Evolutionary conservation across 2,888 invertebrate species (phyloP).

Genomic region (Polylopha cassiicola): DNA sequence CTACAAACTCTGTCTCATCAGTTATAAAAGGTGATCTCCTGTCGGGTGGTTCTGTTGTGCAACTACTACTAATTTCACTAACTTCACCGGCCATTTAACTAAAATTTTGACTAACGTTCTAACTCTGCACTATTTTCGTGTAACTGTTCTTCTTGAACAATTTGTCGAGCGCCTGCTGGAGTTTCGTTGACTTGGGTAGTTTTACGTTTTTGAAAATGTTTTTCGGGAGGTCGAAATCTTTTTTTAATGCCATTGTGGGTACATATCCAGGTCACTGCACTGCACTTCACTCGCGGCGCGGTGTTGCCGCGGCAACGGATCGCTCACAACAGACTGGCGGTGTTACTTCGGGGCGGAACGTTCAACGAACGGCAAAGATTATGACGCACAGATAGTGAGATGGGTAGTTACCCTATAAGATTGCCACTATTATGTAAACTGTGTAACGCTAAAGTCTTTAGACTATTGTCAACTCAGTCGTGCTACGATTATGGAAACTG

Average conservation of each 20-base stretch:
- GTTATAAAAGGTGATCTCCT: constrained; percentile 58
- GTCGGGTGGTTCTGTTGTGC: constrained; percentile 52
- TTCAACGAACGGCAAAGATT: constrained; percentile 50
- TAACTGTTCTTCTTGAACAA: constrained; percentile 69
- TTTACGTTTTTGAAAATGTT: constrained; percentile 67
- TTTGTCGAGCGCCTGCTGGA: constrained; percentile 62
- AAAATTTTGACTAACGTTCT: constrained; percentile 35
- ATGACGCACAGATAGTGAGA: constrained; percentile 28
- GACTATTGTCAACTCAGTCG: no score
- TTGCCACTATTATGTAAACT: no score
- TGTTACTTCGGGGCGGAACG: constrained; percentile 50
- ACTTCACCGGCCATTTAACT: constrained; percentile 72
- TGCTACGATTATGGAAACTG: no score
- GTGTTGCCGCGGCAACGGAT: constrained; percentile 66
- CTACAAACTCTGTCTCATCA: constrained; percentile 62
- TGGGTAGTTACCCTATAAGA: constrained; percentile 32
- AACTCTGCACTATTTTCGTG: constrained; percentile 72
- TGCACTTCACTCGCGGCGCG: constrained; percentile 41
- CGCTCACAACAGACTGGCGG: constrained; percentile 60
- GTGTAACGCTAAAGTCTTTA: no score
- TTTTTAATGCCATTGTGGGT: constrained; percentile 67
- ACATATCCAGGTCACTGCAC: constrained; percentile 63
- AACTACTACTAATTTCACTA: constrained; percentile 60
- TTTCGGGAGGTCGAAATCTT: constrained; percentile 62
- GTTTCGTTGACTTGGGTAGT: constrained; percentile 47